Conservation (phyloP, 2,797 vertebrate species). For the Gila robusta region DNA sequence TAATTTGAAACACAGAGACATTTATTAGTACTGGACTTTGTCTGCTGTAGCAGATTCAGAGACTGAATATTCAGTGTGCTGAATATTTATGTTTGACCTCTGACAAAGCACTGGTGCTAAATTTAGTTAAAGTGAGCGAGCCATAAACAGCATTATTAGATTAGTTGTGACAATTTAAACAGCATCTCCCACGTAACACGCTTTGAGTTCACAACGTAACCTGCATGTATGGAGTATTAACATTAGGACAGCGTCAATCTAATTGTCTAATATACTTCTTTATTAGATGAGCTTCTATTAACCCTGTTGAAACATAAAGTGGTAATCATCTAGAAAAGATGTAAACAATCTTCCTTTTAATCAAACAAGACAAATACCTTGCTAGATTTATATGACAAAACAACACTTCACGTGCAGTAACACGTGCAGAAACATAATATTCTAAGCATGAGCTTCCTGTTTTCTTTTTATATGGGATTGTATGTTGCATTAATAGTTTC, state of each 20-base stretch:
- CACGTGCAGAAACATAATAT: background rate
- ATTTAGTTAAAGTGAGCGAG: background rate
- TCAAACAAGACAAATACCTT: too few relatives aligned
- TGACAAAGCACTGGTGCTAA: conserved; percentile 27
- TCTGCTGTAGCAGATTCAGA: conserved; percentile 11
- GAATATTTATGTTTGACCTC: conserved; percentile 12
- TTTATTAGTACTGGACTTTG: conserved; percentile 18
- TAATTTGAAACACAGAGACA: conserved; percentile 8
- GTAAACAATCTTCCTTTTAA: background rate
- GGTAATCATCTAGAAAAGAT: too few relatives aligned
- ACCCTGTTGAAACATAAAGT: too few relatives aligned
- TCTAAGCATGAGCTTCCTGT: background rate
- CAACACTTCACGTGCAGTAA: background rate
- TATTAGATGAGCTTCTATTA: background rate
- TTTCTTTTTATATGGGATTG: background rate
- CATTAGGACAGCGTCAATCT: background rate
- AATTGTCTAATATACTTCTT: background rate
- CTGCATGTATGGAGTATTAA: background rate
- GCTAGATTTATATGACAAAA: background rate
- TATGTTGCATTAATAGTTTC: background rate
- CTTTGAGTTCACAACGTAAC: background rate
- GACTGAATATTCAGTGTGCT: background rate
- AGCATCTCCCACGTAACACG: background rate
- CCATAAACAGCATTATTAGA: conserved; percentile 10
- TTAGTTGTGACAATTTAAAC: conserved; percentile 9